These are phyloP conservation scores for Drosophila bunnanda DNA, from an alignment of 2,888 invertebrate genomes.

Conservation along the genomic window DNA sequence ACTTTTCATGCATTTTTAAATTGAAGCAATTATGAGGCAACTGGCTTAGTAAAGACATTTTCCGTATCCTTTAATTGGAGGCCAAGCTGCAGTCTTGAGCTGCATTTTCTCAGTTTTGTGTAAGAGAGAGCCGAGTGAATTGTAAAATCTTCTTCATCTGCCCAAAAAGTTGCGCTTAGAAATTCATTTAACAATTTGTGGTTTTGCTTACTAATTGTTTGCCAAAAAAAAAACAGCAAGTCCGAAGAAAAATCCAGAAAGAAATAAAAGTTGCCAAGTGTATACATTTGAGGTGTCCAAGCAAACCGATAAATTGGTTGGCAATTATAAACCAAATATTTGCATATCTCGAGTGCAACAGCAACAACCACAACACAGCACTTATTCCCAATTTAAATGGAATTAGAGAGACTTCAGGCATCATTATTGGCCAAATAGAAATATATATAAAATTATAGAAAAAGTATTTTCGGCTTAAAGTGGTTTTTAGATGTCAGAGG, in stretches of 20 bases:
- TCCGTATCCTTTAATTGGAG: constrained; percentile 65
- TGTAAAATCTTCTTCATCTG: constrained; percentile 31
- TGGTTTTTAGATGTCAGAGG: too few species aligned
- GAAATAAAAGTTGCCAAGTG: constrained; percentile 18
- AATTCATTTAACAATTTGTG: constrained; percentile 63
- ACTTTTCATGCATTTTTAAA: constrained; percentile 74
- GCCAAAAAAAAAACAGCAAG: constrained; percentile 7
- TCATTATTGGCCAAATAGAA: constrained; percentile 21
- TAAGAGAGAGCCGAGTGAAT: constrained; percentile 13
- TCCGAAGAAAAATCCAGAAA: constrained; percentile 1
- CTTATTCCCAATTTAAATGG: constrained; percentile 38
- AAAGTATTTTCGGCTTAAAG: background rate
- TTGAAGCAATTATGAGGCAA: constrained; percentile 62
- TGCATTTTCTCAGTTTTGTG: constrained; percentile 12
- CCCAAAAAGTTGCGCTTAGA: constrained; percentile 33
- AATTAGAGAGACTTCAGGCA: constrained; percentile 28
- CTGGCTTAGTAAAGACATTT: constrained; percentile 43
- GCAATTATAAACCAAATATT: constrained; percentile 48
- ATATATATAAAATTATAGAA: background rate
- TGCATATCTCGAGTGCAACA: constrained; percentile 31
- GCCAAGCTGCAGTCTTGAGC: constrained; percentile 24
- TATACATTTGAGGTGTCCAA: constrained; percentile 38
- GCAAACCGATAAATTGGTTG: constrained; percentile 45
- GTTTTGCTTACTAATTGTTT: constrained; percentile 58
- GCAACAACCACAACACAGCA: constrained; percentile 4